Conservation (phyloP, 2,888 invertebrate genomes). For the Diogma glabrata region DNA sequence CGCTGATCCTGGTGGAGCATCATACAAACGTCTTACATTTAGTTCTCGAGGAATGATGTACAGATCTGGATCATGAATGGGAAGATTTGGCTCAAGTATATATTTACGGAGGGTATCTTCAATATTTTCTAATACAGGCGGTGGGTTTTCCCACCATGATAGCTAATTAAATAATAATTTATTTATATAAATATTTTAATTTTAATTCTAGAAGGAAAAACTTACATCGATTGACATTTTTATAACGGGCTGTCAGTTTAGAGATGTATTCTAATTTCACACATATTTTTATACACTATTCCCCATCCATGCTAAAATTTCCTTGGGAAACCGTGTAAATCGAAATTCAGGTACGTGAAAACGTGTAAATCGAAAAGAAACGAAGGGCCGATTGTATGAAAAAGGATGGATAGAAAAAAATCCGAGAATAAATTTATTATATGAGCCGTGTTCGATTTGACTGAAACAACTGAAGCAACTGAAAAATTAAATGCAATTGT, state of each 20-base stretch:
- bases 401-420: too few species aligned
- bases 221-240: conserved; percentile 11
- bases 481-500: too few species aligned
- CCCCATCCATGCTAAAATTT: too few species aligned
- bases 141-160: conserved; percentile 11
- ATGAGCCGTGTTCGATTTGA: too few species aligned
- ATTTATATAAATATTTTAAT: background rate
- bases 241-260: background rate
- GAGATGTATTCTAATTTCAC: too few species aligned
- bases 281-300: too few species aligned
- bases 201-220: background rate
- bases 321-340: too few species aligned
- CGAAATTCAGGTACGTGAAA: too few species aligned
- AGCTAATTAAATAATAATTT: background rate
- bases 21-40: conserved; percentile 13
- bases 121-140: conserved; percentile 13
- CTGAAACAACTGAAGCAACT: too few species aligned
- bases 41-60: conserved; percentile 13
- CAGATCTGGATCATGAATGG: conserved; percentile 32
- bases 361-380: too few species aligned
- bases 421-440: too few species aligned
- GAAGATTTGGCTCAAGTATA: conserved; percentile 30
- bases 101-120: conserved; percentile 25
- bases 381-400: too few species aligned
- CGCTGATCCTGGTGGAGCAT: conserved; percentile 19